phyloP scores from a whole-genome alignment of 2,888 invertebrate species.

The Tortricodes alternella region DNA sequence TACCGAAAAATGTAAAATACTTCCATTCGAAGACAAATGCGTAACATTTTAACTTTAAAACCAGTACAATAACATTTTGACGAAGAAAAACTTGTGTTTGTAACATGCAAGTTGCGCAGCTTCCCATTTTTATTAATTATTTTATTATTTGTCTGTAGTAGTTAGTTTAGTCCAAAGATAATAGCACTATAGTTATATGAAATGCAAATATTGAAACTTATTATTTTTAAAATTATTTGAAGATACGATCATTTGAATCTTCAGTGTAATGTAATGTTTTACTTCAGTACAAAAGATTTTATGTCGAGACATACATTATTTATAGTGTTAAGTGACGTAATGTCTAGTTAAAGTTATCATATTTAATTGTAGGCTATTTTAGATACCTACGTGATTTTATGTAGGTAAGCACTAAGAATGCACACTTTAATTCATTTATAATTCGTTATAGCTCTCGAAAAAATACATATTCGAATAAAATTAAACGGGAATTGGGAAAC shows the following conservation, averaged over 20 bases:
- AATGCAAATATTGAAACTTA: not conserved
- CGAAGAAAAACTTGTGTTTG: not conserved
- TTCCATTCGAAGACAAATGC: too few relatives aligned
- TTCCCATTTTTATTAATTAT: not conserved
- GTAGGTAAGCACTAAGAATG: not conserved
- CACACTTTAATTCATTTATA: not conserved
- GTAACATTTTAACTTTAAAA: too few relatives aligned
- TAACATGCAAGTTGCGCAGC: not conserved
- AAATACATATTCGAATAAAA: too few relatives aligned
- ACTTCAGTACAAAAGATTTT: constrained; percentile 28
- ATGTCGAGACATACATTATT: constrained; percentile 17
- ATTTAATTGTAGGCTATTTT: not conserved
- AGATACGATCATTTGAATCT: not conserved
- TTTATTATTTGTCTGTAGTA: constrained; percentile 1
- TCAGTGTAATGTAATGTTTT: constrained; percentile 17
- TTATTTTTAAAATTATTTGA: not conserved
- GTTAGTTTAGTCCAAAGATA: constrained; percentile 6
- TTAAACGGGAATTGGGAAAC: too few relatives aligned
- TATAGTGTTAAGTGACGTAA: constrained; percentile 16
- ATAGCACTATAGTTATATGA: not conserved
- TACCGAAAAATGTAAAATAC: too few relatives aligned
- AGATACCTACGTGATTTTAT: not conserved
- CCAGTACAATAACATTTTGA: not conserved
- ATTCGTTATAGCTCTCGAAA: not conserved
- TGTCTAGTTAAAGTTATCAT: constrained; percentile 2